These are phyloP conservation scores for Symphodus melops DNA, from an alignment of 2,113 vertebrate species.

Conservation along the genomic window DNA sequence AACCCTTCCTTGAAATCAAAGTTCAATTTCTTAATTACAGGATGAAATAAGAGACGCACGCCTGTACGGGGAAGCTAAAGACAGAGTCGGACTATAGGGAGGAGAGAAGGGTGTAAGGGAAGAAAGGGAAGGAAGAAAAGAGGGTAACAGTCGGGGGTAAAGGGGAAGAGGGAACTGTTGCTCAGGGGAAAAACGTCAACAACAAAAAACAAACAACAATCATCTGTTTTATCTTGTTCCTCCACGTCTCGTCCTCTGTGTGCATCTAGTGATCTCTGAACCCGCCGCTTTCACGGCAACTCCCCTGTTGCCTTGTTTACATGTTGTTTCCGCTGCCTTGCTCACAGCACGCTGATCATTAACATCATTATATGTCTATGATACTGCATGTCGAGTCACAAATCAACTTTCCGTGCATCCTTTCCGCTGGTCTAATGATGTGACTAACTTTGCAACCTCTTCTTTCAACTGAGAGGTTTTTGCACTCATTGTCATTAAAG, in stretches of 20 bases:
- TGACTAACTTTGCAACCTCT: conserved; percentile 50
- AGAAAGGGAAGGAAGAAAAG: conserved; percentile 51
- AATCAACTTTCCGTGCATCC: conserved; percentile 59
- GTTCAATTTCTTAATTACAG: conserved; percentile 78
- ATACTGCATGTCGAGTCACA: conserved; percentile 63
- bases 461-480: conserved; percentile 34
- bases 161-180: conserved; percentile 67
- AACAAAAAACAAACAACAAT: conserved; percentile 82
- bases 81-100: conserved; percentile 55
- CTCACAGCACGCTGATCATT: conserved; percentile 70
- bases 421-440: conserved; percentile 67
- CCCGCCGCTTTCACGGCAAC: conserved; percentile 66
- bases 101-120: conserved; percentile 23
- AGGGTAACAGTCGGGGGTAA: conserved; percentile 59
- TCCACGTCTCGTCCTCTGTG: conserved; percentile 58
- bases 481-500: conserved; percentile 54
- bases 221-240: conserved; percentile 75
- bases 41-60: conserved; percentile 44
- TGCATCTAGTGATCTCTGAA: conserved; percentile 77
- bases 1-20: conserved; percentile 79
- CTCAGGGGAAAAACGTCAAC: conserved; percentile 71
- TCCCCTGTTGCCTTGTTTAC: conserved; percentile 82
- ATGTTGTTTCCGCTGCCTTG: conserved; percentile 54
- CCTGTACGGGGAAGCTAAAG: conserved; percentile 52
- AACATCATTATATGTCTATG: conserved; percentile 75